These are phyloP conservation scores for Bombus sibiricus DNA, from an alignment of 1,140 invertebrate genomes.

Conservation along the genomic window DNA sequence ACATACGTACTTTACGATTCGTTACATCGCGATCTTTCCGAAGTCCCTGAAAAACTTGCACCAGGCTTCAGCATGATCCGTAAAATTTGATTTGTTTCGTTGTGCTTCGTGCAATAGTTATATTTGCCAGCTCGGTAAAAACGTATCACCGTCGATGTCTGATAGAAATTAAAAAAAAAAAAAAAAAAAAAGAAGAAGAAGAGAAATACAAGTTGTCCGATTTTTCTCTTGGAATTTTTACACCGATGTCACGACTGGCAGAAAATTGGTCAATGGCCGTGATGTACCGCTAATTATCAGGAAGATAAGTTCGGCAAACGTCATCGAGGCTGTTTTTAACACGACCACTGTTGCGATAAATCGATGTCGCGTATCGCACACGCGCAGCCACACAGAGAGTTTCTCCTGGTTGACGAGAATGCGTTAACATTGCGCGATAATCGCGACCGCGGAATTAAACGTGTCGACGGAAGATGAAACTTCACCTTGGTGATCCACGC, in stretches of 20 bases:
- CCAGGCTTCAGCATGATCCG: constrained; percentile 12
- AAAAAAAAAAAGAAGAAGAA: too few relatives aligned
- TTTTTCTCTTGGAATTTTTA: not conserved
- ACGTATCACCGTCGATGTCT: not conserved
- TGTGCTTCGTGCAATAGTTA: not conserved
- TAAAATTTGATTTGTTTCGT: constrained; percentile 20
- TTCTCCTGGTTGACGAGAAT: not conserved
- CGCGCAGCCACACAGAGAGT: not conserved
- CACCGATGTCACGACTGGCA: not conserved
- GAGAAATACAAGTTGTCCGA: not conserved
- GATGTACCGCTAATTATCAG: not conserved
- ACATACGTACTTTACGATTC: too few relatives aligned
- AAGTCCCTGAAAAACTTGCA: constrained; percentile 37
- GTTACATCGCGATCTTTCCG: not conserved
- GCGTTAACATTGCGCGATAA: not conserved
- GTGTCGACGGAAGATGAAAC: not conserved
- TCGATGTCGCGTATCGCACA: not conserved
- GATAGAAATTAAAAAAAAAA: not conserved
- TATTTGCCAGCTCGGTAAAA: not conserved
- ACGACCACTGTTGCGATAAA: not conserved
- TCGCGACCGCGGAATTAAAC: constrained; percentile 4
- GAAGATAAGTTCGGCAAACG: not conserved
- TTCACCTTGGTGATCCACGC: not conserved
- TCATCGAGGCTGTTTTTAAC: not conserved
- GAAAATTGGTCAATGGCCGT: not conserved